Conservation (phyloP, 2,797 vertebrate genomes). For the Loris lydekkerianus region DNA sequence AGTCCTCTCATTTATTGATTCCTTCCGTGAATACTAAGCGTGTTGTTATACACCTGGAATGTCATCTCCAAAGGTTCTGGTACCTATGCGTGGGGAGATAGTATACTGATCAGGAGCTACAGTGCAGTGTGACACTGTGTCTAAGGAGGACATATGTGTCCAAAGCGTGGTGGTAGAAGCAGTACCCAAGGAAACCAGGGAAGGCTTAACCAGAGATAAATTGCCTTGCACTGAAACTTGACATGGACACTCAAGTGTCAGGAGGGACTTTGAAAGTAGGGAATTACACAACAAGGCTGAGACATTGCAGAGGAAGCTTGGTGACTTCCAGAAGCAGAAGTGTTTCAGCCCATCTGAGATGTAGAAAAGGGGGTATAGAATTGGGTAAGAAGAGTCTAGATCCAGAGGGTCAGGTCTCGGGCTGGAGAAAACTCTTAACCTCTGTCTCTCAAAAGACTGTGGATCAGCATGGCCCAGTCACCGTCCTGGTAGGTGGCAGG, state of each 20-base stretch:
- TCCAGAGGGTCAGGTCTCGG: too few relatives aligned
- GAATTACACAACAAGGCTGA: not conserved
- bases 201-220: not conserved
- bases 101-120: not conserved
- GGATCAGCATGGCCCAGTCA: not conserved
- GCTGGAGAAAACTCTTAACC: not conserved
- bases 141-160: not conserved
- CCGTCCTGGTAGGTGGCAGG: not conserved
- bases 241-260: not conserved
- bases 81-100: not conserved
- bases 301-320: not conserved
- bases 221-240: not conserved
- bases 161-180: not conserved
- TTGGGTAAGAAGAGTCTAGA: not conserved
- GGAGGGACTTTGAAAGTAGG: not conserved
- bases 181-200: not conserved
- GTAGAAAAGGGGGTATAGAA: not conserved
- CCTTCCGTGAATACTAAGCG: not conserved
- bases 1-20: not conserved
- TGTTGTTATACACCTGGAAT: not conserved
- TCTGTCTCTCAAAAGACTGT: not conserved
- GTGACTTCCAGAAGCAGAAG: not conserved
- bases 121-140: not conserved
- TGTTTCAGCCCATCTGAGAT: not conserved
- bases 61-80: not conserved